Evolutionary conservation across 2,113 vertebrate genomes (phyloP).

Genomic region (Chaenocephalus aceratus): DNA sequence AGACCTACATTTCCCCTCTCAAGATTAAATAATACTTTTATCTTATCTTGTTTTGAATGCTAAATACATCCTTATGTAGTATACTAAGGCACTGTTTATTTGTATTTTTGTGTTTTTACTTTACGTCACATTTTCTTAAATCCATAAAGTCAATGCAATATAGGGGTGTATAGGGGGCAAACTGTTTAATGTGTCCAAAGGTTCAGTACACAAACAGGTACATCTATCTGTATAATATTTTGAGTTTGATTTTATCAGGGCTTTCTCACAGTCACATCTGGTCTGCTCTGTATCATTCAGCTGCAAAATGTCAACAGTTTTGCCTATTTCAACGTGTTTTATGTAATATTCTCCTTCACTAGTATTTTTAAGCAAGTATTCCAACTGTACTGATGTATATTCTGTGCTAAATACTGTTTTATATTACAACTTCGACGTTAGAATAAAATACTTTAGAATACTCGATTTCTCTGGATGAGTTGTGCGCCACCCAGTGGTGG

Average conservation of each 20-base stretch:
- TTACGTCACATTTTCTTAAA: background rate
- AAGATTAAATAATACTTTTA: too few relatives aligned
- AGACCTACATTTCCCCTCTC: too few relatives aligned
- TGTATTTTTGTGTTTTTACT: background rate
- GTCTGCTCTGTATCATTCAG: background rate
- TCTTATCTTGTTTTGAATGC: background rate
- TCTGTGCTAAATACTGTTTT: background rate
- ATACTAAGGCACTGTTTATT: background rate
- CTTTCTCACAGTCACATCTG: background rate
- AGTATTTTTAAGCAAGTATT: background rate
- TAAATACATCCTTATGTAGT: background rate
- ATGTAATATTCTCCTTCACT: background rate
- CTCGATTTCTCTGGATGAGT: slow-evolving; percentile 19
- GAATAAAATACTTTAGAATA: background rate
- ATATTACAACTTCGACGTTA: background rate
- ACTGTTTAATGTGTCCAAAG: background rate
- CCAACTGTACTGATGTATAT: background rate
- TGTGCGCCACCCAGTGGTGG: slow-evolving; percentile 61
- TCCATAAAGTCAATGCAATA: background rate
- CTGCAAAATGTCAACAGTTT: background rate
- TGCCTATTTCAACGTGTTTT: background rate
- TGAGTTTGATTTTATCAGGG: slow-evolving; percentile 10
- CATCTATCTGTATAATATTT: too few relatives aligned
- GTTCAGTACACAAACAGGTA: too few relatives aligned
- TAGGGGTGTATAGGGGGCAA: background rate